A percentile compares a stretch with the other conserved stretches of the same genome.
phyloP scores from a whole-genome alignment of 2,113 vertebrate genomes.

The Euleptes europaea region DNA sequence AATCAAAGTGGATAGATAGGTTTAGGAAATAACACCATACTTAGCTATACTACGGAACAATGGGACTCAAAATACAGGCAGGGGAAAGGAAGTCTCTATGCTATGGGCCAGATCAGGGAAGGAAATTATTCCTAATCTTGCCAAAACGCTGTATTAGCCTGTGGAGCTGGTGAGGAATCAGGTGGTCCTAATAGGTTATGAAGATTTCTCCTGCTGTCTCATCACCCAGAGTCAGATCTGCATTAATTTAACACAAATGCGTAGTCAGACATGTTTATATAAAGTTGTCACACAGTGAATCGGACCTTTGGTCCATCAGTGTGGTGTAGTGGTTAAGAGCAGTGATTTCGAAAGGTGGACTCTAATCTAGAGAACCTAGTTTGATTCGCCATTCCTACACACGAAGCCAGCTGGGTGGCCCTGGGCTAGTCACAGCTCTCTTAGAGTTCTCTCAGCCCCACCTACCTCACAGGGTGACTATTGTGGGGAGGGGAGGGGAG shows the following conservation, averaged over 20 bases:
- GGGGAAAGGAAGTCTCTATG: neutral
- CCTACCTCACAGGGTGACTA: no score
- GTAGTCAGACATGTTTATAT: no score
- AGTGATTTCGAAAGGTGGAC: no score
- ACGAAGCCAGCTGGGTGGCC: no score
- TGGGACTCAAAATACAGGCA: neutral
- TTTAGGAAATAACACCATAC: neutral
- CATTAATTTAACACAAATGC: neutral
- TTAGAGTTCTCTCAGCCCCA: no score
- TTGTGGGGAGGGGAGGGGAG: no score
- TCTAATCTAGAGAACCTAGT: no score
- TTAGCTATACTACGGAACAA: neutral
- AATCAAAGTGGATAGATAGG: neutral
- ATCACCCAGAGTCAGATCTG: neutral
- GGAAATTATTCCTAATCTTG: neutral
- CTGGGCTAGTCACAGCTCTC: no score
- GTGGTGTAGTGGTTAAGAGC: no score
- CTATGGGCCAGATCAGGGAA: neutral
- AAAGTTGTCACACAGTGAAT: no score
- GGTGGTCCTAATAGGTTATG: neutral
- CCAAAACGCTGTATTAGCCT: neutral
- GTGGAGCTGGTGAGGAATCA: neutral
- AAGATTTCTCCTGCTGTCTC: neutral
- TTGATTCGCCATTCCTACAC: no score
- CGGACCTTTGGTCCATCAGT: neutral